Evolutionary conservation across 2,797 vertebrate genomes (phyloP).

Genomic region (Apogon hyalosoma): DNA sequence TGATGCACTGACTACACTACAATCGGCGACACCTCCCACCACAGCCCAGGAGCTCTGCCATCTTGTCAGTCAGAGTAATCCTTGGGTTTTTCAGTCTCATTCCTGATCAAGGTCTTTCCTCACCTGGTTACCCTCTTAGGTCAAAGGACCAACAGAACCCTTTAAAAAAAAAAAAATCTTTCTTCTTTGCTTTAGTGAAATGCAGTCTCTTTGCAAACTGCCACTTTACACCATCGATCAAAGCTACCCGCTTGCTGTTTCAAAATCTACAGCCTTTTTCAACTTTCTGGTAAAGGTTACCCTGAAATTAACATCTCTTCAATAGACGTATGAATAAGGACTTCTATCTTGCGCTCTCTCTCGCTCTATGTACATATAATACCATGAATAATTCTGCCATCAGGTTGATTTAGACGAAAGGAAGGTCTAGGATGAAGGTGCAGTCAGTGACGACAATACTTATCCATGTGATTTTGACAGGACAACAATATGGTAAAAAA

Average conservation of each 20-base stretch:
- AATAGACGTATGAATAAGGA: neutral
- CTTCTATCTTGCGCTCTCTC: neutral
- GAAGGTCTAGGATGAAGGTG: neutral
- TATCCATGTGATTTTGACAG: neutral
- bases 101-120: constrained; percentile 22
- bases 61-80: constrained; percentile 14
- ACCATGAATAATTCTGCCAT: neutral
- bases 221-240: neutral
- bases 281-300: neutral
- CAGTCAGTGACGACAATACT: neutral
- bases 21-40: neutral
- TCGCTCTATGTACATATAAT: too few species aligned
- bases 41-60: constrained; percentile 8
- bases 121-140: neutral
- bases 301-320: neutral
- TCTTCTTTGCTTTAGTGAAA: neutral
- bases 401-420: neutral
- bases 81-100: constrained; percentile 1
- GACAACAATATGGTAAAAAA: neutral
- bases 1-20: neutral
- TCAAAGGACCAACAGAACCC: constrained; percentile 20
- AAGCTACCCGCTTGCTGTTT: neutral
- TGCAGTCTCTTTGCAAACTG: neutral
- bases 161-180: too few species aligned
- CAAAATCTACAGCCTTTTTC: neutral